Evolutionary conservation across 2,797 vertebrate species (phyloP), one percentile per base, ranked within the genome.

Genomic region (Natrix natrix): DNA sequence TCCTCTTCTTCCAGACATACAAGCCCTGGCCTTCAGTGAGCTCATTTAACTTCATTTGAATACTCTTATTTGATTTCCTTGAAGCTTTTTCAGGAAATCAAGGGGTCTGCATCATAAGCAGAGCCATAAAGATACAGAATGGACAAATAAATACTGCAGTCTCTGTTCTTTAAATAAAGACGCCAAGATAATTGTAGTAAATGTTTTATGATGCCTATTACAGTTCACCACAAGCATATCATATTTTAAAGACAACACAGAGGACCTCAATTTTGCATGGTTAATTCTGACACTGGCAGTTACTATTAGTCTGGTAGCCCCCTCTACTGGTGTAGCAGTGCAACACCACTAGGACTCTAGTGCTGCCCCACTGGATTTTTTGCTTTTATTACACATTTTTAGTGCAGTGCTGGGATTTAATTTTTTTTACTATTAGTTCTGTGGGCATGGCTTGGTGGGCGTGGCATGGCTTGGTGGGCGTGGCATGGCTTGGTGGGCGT

Each of bases 71-170:
- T 88, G 90, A 66, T 37, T 93, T 17, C 32, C 1, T 89, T n/a
- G 52, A 78, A 94, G 63, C 3, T 93, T 93, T 86, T 83, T 2
- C 60, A 94, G 20, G 14, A 93, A 96, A 91, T 91, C 28, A 8
- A 52, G 57, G 90, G 2, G 5, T 43, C 91, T 55, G 63, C 74
- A 57, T 91, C 88, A 93, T 92, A 90, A 92, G 91, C 32, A 26
- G 5, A 93, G 91, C 86, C 57, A 13, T 74, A 0, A n/a, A 87
- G 60, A 1, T 91, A 89, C 3, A 11, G 16, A 87, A 74, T 91
- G n/a, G 56, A 93, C 90, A 16, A 54, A 61, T 52, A 92, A 48
- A 55, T 87, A 86, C 87, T 56, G 32, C 43, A 7, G 78, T 26
- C 83, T 89, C 43, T 86, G 93, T 7, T 88, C 10, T 92, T 20